Evolutionary conservation across 2,888 invertebrate genomes (phyloP), one percentile per base, ranked within the genome.

Genomic region (Drosophila longiperda): DNA sequence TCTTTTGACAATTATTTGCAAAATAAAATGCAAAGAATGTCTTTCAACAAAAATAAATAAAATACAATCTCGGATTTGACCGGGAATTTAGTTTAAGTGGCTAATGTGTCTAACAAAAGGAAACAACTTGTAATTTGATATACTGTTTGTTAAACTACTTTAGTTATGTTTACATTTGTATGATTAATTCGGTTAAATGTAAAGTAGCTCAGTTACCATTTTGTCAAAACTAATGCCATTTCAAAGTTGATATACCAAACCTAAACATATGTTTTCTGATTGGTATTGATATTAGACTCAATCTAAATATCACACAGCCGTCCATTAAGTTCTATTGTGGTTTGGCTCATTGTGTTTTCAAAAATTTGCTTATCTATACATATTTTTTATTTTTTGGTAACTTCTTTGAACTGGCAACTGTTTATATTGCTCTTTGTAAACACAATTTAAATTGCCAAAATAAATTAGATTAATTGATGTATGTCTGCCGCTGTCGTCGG

Each of bases 271-370:
- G 17, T 36, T 9, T 29, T 29, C 40, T 49, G 42, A 58, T 67
- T 58, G 48, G 38, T 42, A 50, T 67, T 62, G 55, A 50, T 65
- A 50, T 55, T 36, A 36, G 23, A 66, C 34, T 42, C 34, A 42
- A 45, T 59, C 45, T 45, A 65, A 61, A 65, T 69, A 75, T 88
- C 73, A 72, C 55, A 78, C 81, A 78, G 81, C 83, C 83, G 83
- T 84, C 83, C 83, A 85, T 60, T 15, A 63, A 29, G 29, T 60
- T 50, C 50, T 4, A 45, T 23, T 48, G 29, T 36, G 17, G 15
- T 63, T 29, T 54, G 29, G 15, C 20, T 67, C 38, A 45, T 23
- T 23, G 26, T 36, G 23, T 57, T 50, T 55, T 12, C 20, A 45
- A 15, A 50, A 23, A 64, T 48, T 29, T 34, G 65, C 65, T 67